Evolutionary conservation across 2,113 vertebrate species (phyloP).

Genomic region (Arvicanthis niloticus): DNA sequence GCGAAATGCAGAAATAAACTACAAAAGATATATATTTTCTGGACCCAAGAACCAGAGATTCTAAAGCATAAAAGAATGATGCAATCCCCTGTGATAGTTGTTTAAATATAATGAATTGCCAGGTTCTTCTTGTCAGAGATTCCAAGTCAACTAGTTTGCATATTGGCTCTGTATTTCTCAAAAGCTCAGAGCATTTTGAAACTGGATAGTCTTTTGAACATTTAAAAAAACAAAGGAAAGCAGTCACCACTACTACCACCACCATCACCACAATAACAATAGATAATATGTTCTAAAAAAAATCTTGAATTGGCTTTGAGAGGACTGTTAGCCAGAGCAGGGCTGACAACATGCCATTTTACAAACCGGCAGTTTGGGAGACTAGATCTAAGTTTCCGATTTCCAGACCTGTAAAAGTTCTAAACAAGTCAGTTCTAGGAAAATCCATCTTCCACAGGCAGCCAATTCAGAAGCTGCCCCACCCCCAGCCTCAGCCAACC

Average conservation of each 20-base stretch:
- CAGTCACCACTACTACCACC: neutral
- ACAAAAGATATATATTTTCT: neutral
- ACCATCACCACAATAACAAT: neutral
- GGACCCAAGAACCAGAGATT: neutral
- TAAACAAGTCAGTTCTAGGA: no score
- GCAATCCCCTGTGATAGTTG: neutral
- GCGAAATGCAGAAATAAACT: neutral
- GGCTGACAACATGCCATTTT: no score
- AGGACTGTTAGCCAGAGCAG: no score
- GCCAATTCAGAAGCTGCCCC: no score
- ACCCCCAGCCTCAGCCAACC: no score
- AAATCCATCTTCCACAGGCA: no score
- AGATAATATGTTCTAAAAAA: neutral
- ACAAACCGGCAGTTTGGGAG: no score
- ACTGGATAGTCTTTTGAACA: neutral
- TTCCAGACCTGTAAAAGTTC: no score
- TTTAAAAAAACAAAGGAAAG: neutral
- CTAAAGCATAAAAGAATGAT: neutral
- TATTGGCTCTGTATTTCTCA: neutral
- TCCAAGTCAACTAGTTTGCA: neutral
- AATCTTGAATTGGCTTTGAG: neutral
- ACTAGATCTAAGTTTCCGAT: no score
- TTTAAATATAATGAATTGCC: slow-evolving; percentile 3
- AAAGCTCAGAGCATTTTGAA: neutral
- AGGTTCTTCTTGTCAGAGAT: neutral